Percentiles rank a stretch among this genome's conserved stretches.
phyloP scores from a whole-genome alignment of 2,797 vertebrate species.

The Thunnus albacares region DNA sequence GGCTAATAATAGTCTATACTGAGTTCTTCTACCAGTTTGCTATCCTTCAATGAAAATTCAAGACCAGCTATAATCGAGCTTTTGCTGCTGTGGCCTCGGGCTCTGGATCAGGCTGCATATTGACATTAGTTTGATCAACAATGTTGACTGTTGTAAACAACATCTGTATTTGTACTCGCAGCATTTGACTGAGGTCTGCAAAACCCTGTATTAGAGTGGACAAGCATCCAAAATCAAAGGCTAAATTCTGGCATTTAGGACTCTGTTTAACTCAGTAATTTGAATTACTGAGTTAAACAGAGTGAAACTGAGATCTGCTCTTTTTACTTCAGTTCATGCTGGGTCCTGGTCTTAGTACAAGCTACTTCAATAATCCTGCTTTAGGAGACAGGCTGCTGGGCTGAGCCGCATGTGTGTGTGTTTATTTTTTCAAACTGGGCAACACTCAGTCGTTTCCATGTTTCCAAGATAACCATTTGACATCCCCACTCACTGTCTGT shows the following conservation, averaged over 20 bases:
- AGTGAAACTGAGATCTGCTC: not conserved
- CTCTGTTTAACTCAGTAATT: not conserved
- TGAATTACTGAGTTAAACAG: constrained; percentile 9
- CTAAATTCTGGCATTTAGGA: not conserved
- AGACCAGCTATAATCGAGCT: not conserved
- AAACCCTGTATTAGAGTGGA: not conserved
- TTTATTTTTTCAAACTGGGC: constrained; percentile 9
- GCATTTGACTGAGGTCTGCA: not conserved
- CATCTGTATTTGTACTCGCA: constrained; percentile 4
- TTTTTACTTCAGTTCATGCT: constrained; percentile 7
- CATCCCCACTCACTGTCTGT: constrained; percentile 79
- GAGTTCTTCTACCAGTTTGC: not conserved
- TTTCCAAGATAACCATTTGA: constrained; percentile 19
- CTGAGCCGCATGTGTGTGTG: constrained; percentile 7
- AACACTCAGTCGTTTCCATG: not conserved
- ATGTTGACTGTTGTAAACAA: constrained; percentile 20
- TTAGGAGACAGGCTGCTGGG: constrained; percentile 19
- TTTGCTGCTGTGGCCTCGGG: not conserved
- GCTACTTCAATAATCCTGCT: constrained; percentile 31
- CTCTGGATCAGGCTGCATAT: not conserved
- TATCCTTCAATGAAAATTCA: not conserved
- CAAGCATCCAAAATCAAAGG: constrained; percentile 9
- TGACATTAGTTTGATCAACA: constrained; percentile 28
- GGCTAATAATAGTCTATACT: not conserved
- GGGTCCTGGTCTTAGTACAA: not conserved